Conservation (phyloP, 2,797 vertebrate species). For the Tauraco hartlaubi region DNA sequence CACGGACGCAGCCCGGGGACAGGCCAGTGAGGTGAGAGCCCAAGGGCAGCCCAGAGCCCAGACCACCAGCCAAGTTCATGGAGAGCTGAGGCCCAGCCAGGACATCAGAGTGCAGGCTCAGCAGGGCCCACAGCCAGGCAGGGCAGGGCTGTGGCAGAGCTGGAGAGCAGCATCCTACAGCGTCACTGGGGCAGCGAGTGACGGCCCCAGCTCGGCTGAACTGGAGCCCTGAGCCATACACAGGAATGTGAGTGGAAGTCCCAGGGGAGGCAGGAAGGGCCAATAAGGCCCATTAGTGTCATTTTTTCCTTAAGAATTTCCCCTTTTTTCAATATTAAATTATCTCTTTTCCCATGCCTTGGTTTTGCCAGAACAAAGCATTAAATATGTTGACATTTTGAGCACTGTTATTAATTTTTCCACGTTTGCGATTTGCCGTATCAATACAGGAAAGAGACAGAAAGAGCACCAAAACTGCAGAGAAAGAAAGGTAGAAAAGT, state of each 20-base stretch:
- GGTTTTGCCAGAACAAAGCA: background rate
- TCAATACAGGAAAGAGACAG: background rate
- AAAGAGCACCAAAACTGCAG: background rate
- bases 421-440: background rate
- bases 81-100: background rate
- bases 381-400: background rate
- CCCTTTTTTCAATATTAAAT: background rate
- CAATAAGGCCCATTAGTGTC: background rate
- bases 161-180: accelerated
- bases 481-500: background rate
- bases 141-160: background rate
- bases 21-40: background rate
- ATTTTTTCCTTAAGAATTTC: background rate
- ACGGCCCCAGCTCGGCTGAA: background rate
- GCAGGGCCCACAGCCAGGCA: background rate
- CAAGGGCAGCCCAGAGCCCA: background rate
- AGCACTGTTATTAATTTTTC: background rate
- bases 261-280: background rate
- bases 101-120: background rate
- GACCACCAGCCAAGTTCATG: background rate
- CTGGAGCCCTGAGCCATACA: background rate
- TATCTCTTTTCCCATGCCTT: background rate
- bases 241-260: background rate
- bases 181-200: accelerated
- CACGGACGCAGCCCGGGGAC: background rate